phyloP scores from a whole-genome alignment of 2,113 vertebrate genomes.

The Pomatorhinus ruficollis region DNA sequence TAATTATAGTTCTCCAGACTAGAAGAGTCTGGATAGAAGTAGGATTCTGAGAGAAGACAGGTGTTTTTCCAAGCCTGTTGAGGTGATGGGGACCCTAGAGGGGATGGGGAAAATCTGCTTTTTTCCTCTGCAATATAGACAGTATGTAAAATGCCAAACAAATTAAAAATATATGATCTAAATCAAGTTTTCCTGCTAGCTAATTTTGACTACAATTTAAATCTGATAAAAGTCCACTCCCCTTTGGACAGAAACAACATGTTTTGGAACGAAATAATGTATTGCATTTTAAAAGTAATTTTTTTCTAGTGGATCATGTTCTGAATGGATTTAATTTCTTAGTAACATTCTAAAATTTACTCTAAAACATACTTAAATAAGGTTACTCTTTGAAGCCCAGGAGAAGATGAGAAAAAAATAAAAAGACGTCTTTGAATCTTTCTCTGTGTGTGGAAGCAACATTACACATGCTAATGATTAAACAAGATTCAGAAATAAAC shows the following conservation, averaged over 20 bases:
- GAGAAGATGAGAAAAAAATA: neutral
- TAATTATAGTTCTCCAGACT: neutral
- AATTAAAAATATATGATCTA: neutral
- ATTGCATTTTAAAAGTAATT: neutral
- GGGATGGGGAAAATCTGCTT: neutral
- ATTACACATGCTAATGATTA: neutral
- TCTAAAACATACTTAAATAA: neutral
- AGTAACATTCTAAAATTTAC: neutral
- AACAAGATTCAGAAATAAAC: neutral
- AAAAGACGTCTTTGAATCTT: neutral
- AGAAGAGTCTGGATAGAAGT: neutral
- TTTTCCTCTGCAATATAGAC: neutral
- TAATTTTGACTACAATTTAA: neutral
- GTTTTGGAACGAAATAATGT: neutral
- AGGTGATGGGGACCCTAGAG: neutral
- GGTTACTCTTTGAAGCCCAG: neutral
- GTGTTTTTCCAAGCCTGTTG: neutral
- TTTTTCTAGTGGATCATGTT: neutral
- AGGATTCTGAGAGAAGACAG: neutral
- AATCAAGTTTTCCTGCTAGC: neutral
- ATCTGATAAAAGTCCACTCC: neutral
- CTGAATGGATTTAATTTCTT: neutral
- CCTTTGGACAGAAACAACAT: neutral
- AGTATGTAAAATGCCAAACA: neutral
- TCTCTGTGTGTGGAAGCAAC: accelerated